Evolutionary conservation across 2,797 vertebrate genomes (phyloP), one percentile per base, ranked within the genome.

Genomic region (Diplodus sargus): DNA sequence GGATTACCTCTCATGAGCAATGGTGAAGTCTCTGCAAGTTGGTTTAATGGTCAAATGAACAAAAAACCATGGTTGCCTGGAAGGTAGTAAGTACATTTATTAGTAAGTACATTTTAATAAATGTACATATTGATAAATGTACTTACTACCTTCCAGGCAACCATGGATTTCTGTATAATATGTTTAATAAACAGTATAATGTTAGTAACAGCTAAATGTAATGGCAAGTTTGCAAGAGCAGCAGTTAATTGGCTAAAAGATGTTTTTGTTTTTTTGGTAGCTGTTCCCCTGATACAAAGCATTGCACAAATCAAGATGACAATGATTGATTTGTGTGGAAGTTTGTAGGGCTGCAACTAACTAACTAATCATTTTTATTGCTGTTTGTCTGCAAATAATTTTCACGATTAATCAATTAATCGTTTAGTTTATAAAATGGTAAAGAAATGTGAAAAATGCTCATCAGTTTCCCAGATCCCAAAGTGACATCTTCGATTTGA

Each of bases 1-100:
- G 45, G 66, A 56, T 74, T 57, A 18, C 1, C 57, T 25, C 8
- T 61, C 22, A 66, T 49, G 17, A 76, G 42, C 52, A 70, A 68
- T 14, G 64, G 39, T 65, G 20, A 57, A 15, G 22, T 54, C 23
- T 52, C 48, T 72, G 49, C 16, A 22, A 25, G 25, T 34, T 49
- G 10, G 4, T 58, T 65, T 71, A 53, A 18, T n/a, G 22, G 6
- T 12, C 20, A 54, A 53, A 47, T 18, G 3, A 51, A 15, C 30
- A 17, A 18, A 74, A 67, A 45, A 0, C 3, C 4, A 14, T 52
- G 18, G 18, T 58, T 60, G 16, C 0, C 39, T 47, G 25, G 8
- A 77, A 23, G 0, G 14, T 64, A 15, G 18, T 5, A 49, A 56
- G 39, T 48, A 1, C 11, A 9, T 67, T n/a, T 25, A 25, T 25